Percentiles rank a stretch among this genome's conserved stretches.
Conservation (phyloP, 2,888 invertebrate species). For the Siphonodentalium dalli region DNA sequence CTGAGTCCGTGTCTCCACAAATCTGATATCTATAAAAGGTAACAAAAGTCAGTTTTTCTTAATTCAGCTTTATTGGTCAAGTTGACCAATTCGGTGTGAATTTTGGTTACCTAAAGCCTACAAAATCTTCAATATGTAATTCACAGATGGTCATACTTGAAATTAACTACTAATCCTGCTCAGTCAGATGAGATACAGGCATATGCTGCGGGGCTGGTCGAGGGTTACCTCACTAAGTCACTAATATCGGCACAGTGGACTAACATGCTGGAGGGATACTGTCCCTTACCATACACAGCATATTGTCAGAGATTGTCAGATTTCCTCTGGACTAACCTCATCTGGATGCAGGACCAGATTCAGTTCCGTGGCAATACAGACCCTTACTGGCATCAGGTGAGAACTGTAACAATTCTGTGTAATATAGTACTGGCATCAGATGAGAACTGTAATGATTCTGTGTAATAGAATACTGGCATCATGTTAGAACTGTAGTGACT, state of each 20-base stretch:
- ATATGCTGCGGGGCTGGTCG: constrained; percentile 83
- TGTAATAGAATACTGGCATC: too few species aligned
- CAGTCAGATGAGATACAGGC: constrained; percentile 84
- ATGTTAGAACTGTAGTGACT: too few species aligned
- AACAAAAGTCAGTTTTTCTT: too few species aligned
- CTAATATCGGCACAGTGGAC: constrained; percentile 81
- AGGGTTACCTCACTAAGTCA: constrained; percentile 78
- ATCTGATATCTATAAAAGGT: too few species aligned
- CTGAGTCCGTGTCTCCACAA: too few species aligned
- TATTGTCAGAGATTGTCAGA: constrained; percentile 74
- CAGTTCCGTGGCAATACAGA: constrained; percentile 67
- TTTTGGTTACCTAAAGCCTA: too few species aligned
- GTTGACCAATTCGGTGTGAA: too few species aligned
- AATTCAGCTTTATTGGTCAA: too few species aligned
- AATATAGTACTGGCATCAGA: too few species aligned
- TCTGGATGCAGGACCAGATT: constrained; percentile 72
- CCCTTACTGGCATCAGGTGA: constrained; percentile 89
- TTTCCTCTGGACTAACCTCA: constrained; percentile 73
- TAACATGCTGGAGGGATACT: constrained; percentile 75
- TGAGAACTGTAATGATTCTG: too few species aligned
- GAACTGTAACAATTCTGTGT: too few species aligned
- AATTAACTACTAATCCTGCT: constrained; percentile 78
- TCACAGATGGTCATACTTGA: constrained; percentile 80
- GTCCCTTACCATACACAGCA: constrained; percentile 64
- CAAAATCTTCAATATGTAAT: too few species aligned